These are phyloP conservation scores for Meteorus sp. DNA, from an alignment of 1,140 invertebrate genomes.

Conservation along the genomic window DNA sequence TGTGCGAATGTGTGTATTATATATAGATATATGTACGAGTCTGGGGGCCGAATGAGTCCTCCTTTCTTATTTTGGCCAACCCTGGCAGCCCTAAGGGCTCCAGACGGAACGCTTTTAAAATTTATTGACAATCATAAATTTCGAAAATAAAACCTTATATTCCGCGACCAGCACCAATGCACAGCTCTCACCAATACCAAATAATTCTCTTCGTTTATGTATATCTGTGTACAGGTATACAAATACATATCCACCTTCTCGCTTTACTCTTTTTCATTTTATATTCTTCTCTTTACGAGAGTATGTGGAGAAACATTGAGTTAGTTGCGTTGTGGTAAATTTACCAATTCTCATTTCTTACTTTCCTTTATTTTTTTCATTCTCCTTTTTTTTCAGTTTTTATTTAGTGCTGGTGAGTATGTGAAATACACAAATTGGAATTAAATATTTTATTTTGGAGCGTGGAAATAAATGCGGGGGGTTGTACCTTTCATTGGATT, in stretches of 20 bases:
- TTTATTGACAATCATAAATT: slow-evolving; percentile 64
- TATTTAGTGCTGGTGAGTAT: too few species aligned
- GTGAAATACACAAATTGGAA: too few species aligned
- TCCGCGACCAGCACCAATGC: slow-evolving; percentile 27
- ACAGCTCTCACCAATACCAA: background rate
- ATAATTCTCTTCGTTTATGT: too few species aligned
- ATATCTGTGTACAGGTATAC: too few species aligned
- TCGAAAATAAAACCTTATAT: slow-evolving; percentile 63
- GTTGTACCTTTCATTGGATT: too few species aligned
- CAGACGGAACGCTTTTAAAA: slow-evolving; percentile 62
- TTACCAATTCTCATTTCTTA: background rate
- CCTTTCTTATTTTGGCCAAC: slow-evolving; percentile 51
- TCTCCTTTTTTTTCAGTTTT: background rate
- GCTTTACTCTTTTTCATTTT: background rate
- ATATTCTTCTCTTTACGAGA: too few species aligned
- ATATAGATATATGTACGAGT: background rate
- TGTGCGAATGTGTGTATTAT: too few species aligned
- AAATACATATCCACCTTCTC: too few species aligned
- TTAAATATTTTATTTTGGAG: too few species aligned
- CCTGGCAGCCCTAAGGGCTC: slow-evolving; percentile 57
- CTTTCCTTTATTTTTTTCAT: background rate
- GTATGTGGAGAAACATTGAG: too few species aligned
- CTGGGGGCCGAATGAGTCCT: slow-evolving; percentile 1
- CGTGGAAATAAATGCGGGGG: too few species aligned
- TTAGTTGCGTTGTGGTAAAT: too few species aligned